Evolutionary conservation across 2,797 vertebrate species (phyloP), one percentile per base, ranked within the genome.

Genomic region (Nasua narica): DNA sequence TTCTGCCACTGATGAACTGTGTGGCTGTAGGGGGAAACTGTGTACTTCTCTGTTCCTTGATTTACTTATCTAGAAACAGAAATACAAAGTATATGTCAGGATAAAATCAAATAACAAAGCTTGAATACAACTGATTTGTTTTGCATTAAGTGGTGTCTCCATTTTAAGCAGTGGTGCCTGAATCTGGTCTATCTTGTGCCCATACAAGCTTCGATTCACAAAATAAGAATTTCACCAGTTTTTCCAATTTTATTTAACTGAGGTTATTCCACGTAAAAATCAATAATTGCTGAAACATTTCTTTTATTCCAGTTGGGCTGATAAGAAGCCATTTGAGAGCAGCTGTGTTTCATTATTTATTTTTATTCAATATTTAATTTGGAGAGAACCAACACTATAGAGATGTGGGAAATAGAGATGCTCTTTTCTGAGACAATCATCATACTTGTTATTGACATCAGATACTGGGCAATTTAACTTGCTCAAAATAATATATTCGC

Each of bases 311-410:
- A 32, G 9, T 87, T 95, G 60, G n/a, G 35, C 76, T 91, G 83
- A 67, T 77, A 77, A 84, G 48, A 88, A 93, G 37, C 74, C 56
- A 76, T 81, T 85, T 76, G 88, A 65, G 32, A 94, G 32, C 5
- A 60, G 46, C 40, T 95, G 8, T 93, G 69, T 92, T 86, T 86
- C 43, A 67, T 93, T 94, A 52, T 83, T 96, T 93, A 91, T 76
- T 95, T 96, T 92, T 92, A 95, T 89, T 95, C 74, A 79, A 11
- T 90, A 91, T 96, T 95, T 94, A 91, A 96, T 96, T 96, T 97
- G 92, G 69, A 88, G 79, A 72, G 83, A 96, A 65, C 19, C 35
- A 96, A 21, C 74, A 48, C 29, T 54, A 27, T 43, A 76, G 74
- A 95, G 37, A 67, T 52, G 16, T 54, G 48, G 72, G 76, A 72